Evolutionary conservation across 2,888 invertebrate genomes (phyloP).

Genomic region (Rotaria socialis): DNA sequence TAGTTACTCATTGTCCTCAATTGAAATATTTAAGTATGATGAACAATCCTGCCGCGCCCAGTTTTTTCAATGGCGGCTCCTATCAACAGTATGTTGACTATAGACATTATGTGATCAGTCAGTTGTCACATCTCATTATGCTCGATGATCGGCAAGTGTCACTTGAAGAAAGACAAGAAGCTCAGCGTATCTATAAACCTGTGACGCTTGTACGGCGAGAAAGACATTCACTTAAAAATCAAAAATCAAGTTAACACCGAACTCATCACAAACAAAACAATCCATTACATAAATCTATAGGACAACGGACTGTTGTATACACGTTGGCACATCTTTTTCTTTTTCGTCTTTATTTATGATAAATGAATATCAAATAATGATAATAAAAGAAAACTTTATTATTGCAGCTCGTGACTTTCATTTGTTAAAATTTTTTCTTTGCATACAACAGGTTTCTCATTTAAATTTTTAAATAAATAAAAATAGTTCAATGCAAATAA

Average conservation of each 20-base stretch:
- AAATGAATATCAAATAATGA: not conserved
- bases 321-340: not conserved
- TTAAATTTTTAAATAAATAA: not conserved
- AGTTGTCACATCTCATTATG: conserved; percentile 32
- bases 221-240: not conserved
- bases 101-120: conserved; percentile 63
- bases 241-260: not conserved
- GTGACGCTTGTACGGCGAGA: not conserved
- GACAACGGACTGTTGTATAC: too few relatives aligned
- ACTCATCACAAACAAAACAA: not conserved
- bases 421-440: not conserved
- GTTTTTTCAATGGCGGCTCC: conserved; percentile 71
- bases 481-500: not conserved
- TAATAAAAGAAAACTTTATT: not conserved
- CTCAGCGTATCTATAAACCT: not conserved
- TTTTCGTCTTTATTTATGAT: not conserved
- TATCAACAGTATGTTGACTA: conserved; percentile 73
- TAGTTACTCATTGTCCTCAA: conserved; percentile 70
- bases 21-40: conserved; percentile 74
- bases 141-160: conserved; percentile 40
- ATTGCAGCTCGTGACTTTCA: not conserved
- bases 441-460: not conserved
- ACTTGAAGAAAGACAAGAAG: conserved; percentile 11
- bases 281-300: too few relatives aligned
- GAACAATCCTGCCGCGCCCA: conserved; percentile 78